Evolutionary conservation across 2,113 vertebrate species (phyloP).

Genomic region (Junco hyemalis): DNA sequence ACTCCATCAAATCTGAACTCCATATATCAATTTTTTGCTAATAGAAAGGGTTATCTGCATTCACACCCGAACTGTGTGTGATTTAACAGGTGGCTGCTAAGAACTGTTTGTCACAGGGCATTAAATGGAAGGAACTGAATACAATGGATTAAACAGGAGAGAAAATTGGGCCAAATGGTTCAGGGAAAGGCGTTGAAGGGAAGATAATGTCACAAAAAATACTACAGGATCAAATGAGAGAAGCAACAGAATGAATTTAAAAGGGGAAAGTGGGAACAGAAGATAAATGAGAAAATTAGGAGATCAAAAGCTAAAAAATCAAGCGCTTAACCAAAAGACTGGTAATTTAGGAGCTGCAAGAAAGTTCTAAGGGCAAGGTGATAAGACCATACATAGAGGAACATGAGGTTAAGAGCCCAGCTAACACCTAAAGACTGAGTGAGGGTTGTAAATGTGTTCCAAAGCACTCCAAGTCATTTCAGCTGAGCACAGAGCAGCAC

Average conservation of each 20-base stretch:
- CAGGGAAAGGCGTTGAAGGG: background rate
- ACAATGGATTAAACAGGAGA: conserved; percentile 1
- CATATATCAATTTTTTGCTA: background rate
- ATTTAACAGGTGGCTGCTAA: background rate
- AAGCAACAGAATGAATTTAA: background rate
- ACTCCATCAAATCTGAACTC: conserved; percentile 25
- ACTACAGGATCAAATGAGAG: background rate
- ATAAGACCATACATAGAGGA: background rate
- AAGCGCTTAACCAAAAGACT: background rate
- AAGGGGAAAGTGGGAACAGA: background rate
- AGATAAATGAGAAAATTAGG: conserved; percentile 15
- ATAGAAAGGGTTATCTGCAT: background rate
- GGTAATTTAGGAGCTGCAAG: conserved; percentile 5
- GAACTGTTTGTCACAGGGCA: background rate
- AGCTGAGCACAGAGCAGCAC: background rate
- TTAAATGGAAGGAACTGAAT: background rate
- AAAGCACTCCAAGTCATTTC: background rate
- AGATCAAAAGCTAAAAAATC: background rate
- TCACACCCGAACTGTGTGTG: background rate
- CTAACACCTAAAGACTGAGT: background rate
- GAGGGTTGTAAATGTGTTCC: background rate
- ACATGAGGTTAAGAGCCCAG: background rate
- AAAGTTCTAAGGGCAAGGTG: background rate
- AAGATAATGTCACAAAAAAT: background rate
- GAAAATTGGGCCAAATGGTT: background rate